A percentile compares a stretch with the other conserved stretches of the same genome.
phyloP scores from a whole-genome alignment of 1,140 invertebrate species.

The Thaumetopoea pityocampa region DNA sequence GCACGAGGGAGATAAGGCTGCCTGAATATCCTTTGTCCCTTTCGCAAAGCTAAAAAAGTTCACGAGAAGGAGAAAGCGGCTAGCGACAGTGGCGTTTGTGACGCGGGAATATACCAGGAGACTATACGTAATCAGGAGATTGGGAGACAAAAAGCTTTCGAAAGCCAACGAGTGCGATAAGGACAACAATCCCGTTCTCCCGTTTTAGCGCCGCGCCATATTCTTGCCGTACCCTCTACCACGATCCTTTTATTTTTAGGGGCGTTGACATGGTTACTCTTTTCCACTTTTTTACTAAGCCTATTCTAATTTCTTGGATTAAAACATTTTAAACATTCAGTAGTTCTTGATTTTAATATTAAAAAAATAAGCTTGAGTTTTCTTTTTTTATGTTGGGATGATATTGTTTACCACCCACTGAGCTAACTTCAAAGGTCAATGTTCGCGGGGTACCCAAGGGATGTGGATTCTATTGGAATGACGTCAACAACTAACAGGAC shows the following conservation, averaged over 20 bases:
- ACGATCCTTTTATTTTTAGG: slow-evolving; percentile 16
- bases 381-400: too few species aligned
- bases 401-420: background rate
- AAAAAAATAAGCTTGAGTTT: too few species aligned
- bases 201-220: slow-evolving; percentile 19
- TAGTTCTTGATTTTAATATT: too few species aligned
- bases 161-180: slow-evolving; percentile 56
- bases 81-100: slow-evolving; percentile 59
- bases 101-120: slow-evolving; percentile 73
- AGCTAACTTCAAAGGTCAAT: slow-evolving; percentile 22
- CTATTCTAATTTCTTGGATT: too few species aligned
- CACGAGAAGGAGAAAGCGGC: slow-evolving; percentile 67
- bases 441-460: slow-evolving; percentile 60
- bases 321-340: too few species aligned
- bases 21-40: slow-evolving; percentile 22
- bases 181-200: slow-evolving; percentile 30
- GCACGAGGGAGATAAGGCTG: slow-evolving; percentile 15
- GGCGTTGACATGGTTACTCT: too few species aligned
- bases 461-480: slow-evolving; percentile 69
- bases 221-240: too few species aligned
- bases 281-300: too few species aligned
- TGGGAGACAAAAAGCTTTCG: slow-evolving; percentile 38
- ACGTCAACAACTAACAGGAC: slow-evolving; percentile 73
- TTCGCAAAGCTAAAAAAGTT: slow-evolving; percentile 38
- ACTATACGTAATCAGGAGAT: slow-evolving; percentile 39